A percentile compares a stretch with the other conserved stretches of the same genome.
phyloP scores from a whole-genome alignment of 2,888 invertebrate genomes.

The Cartodere bifasciata region DNA sequence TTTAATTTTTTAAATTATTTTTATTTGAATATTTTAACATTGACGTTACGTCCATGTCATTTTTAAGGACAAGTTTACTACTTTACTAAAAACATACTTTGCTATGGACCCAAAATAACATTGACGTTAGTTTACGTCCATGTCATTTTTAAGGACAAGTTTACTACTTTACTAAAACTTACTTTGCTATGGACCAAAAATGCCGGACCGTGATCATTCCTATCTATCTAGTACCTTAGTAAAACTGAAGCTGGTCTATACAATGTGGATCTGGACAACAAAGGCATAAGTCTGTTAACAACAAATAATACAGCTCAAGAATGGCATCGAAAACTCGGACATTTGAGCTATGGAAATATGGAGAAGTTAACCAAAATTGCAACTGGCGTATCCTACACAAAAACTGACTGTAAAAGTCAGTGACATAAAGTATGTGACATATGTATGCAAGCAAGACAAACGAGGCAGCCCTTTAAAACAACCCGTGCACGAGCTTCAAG shows the following conservation, averaged over 20 bases:
- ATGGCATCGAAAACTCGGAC: conserved; percentile 11
- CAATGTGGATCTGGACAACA: not conserved
- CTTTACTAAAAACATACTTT: no score
- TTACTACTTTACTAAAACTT: no score
- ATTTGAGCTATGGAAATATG: conserved; percentile 8
- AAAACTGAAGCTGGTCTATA: conserved; percentile 1
- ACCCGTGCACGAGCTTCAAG: conserved; percentile 8
- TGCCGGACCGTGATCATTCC: no score
- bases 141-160: no score
- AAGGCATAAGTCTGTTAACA: not conserved
- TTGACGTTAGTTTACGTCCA: no score
- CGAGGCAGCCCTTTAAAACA: conserved; percentile 1
- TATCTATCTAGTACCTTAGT: no score
- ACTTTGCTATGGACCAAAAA: no score
- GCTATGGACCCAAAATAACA: no score
- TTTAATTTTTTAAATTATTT: no score
- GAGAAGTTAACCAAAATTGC: conserved; percentile 7
- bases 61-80: no score
- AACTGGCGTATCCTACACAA: not conserved
- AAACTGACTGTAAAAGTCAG: not conserved
- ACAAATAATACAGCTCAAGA: not conserved
- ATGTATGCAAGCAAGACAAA: conserved; percentile 1
- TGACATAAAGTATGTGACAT: not conserved
- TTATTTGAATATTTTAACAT: no score
- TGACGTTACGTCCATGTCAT: no score